Evolutionary conservation across 2,113 vertebrate genomes (phyloP).

Genomic region (Ceyx melanurus): DNA sequence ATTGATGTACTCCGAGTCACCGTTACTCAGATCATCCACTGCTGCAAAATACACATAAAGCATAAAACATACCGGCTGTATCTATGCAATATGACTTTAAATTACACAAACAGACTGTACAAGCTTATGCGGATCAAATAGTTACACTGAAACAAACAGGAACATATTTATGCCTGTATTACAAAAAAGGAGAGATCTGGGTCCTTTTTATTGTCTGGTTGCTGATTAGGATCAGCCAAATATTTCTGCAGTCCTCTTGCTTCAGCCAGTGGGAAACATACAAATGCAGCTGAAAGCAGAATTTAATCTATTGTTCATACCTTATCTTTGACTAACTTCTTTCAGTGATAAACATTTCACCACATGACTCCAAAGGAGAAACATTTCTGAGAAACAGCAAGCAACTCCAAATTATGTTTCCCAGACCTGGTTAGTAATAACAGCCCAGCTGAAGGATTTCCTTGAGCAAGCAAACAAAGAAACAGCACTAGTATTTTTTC

Average conservation of each 20-base stretch:
- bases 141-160: neutral
- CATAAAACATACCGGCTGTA: neutral
- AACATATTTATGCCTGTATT: neutral
- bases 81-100: neutral
- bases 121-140: neutral
- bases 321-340: constrained; percentile 60
- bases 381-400: constrained; percentile 57
- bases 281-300: constrained; percentile 52
- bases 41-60: constrained; percentile 57
- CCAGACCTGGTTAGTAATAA: constrained; percentile 48
- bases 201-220: constrained; percentile 13
- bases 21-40: constrained; percentile 45
- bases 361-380: constrained; percentile 52
- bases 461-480: constrained; percentile 51
- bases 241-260: constrained; percentile 4
- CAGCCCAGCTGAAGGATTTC: constrained; percentile 50
- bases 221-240: constrained; percentile 46
- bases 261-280: constrained; percentile 43
- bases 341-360: constrained; percentile 58
- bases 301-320: constrained; percentile 62
- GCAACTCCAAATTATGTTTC: constrained; percentile 51
- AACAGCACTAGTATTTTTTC: constrained; percentile 17
- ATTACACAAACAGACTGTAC: neutral
- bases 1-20: constrained; percentile 19
- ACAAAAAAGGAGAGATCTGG: neutral